phyloP scores from a whole-genome alignment of 2,888 invertebrate species.

The Hyppa rectilinea region DNA sequence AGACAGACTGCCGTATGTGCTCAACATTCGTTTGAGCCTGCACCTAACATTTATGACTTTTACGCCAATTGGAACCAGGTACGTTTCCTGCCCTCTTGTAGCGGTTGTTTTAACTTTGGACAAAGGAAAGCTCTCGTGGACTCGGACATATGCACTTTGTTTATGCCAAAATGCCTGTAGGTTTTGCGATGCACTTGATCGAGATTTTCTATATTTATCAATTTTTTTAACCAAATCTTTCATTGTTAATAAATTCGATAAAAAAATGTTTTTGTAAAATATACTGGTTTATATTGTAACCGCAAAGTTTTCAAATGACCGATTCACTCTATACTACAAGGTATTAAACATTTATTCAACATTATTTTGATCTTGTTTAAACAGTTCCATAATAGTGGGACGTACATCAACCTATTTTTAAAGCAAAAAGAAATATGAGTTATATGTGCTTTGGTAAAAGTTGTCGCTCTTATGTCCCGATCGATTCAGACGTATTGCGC shows the following conservation, averaged over 20 bases:
- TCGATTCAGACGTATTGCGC: conserved; percentile 65
- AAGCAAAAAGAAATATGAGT: conserved; percentile 45
- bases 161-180: not conserved
- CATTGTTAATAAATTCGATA: not conserved
- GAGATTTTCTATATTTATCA: not conserved
- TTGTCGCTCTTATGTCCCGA: conserved; percentile 54
- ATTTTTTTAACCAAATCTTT: not conserved
- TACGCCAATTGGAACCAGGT: conserved; percentile 29
- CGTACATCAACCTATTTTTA: conserved; percentile 19
- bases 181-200: not conserved
- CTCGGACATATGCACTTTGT: not conserved
- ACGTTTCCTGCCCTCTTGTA: conserved; percentile 4
- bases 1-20: conserved; percentile 62
- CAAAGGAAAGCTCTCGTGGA: not conserved
- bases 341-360: too few relatives aligned
- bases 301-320: conserved; percentile 13
- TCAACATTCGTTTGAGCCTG: conserved; percentile 62
- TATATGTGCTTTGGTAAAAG: conserved; percentile 46
- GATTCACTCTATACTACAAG: not conserved
- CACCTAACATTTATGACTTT: conserved; percentile 40
- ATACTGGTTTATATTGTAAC: not conserved
- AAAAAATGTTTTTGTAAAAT: not conserved
- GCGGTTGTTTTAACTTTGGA: not conserved
- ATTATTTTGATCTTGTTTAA: too few relatives aligned
- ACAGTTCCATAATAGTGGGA: conserved; percentile 20